Evolutionary conservation across 2,888 invertebrate species (phyloP).

Genomic region (Pachymerium ferrugineum): DNA sequence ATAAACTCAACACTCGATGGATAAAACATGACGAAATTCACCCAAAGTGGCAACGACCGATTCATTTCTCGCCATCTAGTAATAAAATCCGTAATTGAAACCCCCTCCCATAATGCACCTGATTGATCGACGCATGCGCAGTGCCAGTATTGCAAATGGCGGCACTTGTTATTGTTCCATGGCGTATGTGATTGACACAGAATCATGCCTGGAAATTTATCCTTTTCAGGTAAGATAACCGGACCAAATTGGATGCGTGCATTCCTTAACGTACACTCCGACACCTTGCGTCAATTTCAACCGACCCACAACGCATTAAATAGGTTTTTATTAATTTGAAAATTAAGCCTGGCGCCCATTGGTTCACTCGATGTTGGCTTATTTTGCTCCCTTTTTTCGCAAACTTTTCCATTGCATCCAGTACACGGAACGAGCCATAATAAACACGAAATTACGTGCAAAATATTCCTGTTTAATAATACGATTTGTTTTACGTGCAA

Average conservation of each 20-base stretch:
- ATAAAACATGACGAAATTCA: not conserved
- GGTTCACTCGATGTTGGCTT: not conserved
- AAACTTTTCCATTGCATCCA: not conserved
- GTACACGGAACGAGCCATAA: too few relatives aligned
- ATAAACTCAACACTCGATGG: not conserved
- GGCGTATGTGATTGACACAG: constrained; percentile 60
- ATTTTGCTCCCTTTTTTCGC: not conserved
- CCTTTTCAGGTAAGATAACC: constrained; percentile 49
- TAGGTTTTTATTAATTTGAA: not conserved
- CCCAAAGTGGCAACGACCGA: not conserved
- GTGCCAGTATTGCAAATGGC: constrained; percentile 84
- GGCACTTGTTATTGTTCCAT: constrained; percentile 98
- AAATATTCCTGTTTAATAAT: not conserved
- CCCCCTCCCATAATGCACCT: constrained; percentile 35
- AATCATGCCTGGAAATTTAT: constrained; percentile 51
- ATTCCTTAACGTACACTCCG: not conserved
- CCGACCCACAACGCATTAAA: not conserved
- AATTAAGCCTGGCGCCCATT: constrained; percentile 24
- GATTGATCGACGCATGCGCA: constrained; percentile 46
- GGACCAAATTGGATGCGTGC: not conserved
- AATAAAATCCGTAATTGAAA: not conserved
- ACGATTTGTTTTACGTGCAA: not conserved
- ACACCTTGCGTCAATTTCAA: not conserved
- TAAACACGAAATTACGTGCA: too few relatives aligned
- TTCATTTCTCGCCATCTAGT: not conserved